These are phyloP conservation scores for Lottia gigantea DNA, from an alignment of 2,888 invertebrate genomes.

Conservation along the genomic window DNA sequence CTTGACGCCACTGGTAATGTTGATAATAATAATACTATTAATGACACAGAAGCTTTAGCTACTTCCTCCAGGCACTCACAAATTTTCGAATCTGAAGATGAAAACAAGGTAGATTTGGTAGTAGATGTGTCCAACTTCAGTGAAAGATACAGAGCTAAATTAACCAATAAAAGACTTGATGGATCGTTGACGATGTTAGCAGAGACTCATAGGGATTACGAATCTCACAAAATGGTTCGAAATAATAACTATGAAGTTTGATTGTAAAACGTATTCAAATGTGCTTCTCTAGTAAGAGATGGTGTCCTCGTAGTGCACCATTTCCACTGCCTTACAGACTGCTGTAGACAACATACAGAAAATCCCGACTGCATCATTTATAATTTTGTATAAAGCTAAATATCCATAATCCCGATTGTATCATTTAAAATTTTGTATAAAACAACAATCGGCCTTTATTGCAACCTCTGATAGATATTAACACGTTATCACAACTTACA, in stretches of 20 bases:
- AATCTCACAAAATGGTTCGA: background rate
- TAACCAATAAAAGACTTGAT: background rate
- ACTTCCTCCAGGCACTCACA: background rate
- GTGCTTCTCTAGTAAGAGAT: too few relatives aligned
- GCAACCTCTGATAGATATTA: too few relatives aligned
- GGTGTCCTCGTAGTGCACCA: too few relatives aligned
- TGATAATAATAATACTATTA: background rate
- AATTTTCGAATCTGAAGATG: background rate
- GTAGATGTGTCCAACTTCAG: background rate
- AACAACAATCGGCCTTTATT: too few relatives aligned
- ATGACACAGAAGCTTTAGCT: background rate
- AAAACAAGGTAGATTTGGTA: background rate
- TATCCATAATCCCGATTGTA: too few relatives aligned
- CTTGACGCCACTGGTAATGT: background rate
- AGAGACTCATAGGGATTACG: background rate
- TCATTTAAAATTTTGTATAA: too few relatives aligned
- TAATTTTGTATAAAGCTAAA: too few relatives aligned
- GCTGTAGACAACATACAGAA: too few relatives aligned
- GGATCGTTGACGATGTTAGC: background rate
- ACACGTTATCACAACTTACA: too few relatives aligned
- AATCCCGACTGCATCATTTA: too few relatives aligned
- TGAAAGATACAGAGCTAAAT: slow-evolving; percentile 2
- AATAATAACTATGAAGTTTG: background rate
- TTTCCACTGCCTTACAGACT: too few relatives aligned
- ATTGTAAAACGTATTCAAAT: too few relatives aligned